Evolutionary conservation across 2,888 invertebrate genomes (phyloP), one percentile per base, ranked within the genome.

Genomic region (Pollenia labialis): DNA sequence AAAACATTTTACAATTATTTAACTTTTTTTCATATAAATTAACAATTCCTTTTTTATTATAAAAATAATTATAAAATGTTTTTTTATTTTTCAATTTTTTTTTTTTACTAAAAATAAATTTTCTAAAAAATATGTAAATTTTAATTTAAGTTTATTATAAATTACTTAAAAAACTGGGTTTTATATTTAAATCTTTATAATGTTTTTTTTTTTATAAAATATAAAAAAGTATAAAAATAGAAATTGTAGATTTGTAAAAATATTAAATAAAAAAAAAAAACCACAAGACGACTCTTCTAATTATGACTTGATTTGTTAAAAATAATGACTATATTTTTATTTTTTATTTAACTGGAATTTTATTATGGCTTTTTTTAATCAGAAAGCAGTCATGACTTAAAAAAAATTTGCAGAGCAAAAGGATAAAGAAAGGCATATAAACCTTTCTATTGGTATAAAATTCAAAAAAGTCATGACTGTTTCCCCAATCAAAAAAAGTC

Each of bases 291-390:
- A 81, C 84, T 87, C 62, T 85, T 74, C 68, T 77, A 58, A 60
- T 84, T 84, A 87, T 87, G 84, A 87, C 84, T 87, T 87, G 87
- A 85, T 66, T 83, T 83, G 80, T 80, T 86, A 71, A 81, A 71
- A 79, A 71, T 62, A 80, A 80, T 85, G 84, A 85, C 84, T 85
- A 85, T 80, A 62, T 77, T 40, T 76, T 76, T 85, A 48, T 76
- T 81, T n/a, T 66, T 66, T 80, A 68, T 79, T 71, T 52, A 18
- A 64, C 23, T 52, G 50, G 14, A 42, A 18, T 76, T 52, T 72
- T n/a, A 40, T 75, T 48, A 46, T 52, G n/a, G 71, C 18, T 44
- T 62, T 60, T 62, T 76, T 75, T 48, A 4, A 44, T 60, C 48
- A 68, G 32, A 32, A 32, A 32, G 6, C 32, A 32, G 6, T 32